Percentiles rank a stretch among this genome's conserved stretches.
These are phyloP conservation scores for Drymodes brunneopygia DNA, from an alignment of 2,113 vertebrate species.

Conservation along the genomic window DNA sequence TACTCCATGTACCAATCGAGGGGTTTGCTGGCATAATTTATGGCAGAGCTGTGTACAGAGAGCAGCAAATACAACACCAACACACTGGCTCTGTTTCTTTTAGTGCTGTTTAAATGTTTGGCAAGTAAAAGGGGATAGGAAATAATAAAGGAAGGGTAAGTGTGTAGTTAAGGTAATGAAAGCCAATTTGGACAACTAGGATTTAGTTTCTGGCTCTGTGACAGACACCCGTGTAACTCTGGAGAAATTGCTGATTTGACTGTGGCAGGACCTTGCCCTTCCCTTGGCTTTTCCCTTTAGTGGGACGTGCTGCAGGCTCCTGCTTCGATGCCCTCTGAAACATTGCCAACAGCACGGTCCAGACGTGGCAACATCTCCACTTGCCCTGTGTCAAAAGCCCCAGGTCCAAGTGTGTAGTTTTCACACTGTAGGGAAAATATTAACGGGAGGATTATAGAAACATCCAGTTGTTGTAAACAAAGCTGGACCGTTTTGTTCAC, in stretches of 20 bases:
- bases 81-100: neutral
- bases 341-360: neutral
- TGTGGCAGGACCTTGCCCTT: neutral
- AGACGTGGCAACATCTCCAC: neutral
- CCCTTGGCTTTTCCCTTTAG: neutral
- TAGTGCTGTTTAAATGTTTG: neutral
- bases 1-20: neutral
- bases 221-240: neutral
- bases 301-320: neutral
- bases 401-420: neutral
- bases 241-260: neutral
- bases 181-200: neutral
- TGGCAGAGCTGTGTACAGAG: neutral
- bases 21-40: neutral
- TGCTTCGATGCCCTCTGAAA: neutral
- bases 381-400: neutral
- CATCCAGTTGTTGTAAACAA: slow-evolving; percentile 58
- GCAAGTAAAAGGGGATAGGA: neutral
- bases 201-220: neutral
- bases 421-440: slow-evolving; percentile 10
- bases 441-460: slow-evolving; percentile 49
- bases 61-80: neutral
- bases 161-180: neutral
- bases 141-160: neutral
- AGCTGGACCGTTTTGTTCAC: slow-evolving; percentile 39